Base-by-base conservation (phyloP, 64 coral and sea anemone genomes). In the Porites lutea region DNA sequence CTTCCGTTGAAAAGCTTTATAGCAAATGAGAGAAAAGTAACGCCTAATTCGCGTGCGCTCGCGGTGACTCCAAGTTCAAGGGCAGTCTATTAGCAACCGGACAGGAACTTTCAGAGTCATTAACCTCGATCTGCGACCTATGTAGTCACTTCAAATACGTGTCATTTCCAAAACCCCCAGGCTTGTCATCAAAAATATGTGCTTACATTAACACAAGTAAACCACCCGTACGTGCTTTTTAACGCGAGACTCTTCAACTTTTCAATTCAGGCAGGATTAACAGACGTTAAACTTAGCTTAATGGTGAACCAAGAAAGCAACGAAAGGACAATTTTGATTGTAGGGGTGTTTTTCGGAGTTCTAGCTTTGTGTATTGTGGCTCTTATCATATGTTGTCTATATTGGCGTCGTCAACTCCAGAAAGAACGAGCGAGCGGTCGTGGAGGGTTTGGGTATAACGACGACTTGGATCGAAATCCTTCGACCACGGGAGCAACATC, bases 321-420 rank as follows among this genome's bases (percentile, higher is more conserved):
- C 22, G 60, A 76, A 88, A 74, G 77, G 44, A 88, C 74, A 45
- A 94, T 94, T 65, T 79, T 94, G 0, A 94, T 94, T 69, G 87
- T 89, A 21, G 92, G 92, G 11, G 92, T 94, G 47, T 89, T 94
- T 67, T 94, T 94, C 52, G 92, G 92, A 43, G 92, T 89, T 3
- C n/a, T 94, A 21, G 87, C 78, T 53, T 44, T 94, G 9, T 65
- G 88, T 57, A 87, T 83, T 22, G 12, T 94, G 54, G 64, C 88
- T 47, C 14, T 89, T 58, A 74, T 89, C 11, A 58, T 82, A 21
- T 94, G 92, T 52, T 94, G 92, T 14, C 50, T 94, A 48, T 94
- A 79, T 63, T 94, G 92, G 92, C 77, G 87, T 13, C 81, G 63
- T 3, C 81, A 84, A 14, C 81, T 84, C 6, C 45, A 68, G 47